These are phyloP conservation scores for Sepioteuthis lessoniana DNA, from an alignment of 2,888 invertebrate genomes.

Conservation along the genomic window DNA sequence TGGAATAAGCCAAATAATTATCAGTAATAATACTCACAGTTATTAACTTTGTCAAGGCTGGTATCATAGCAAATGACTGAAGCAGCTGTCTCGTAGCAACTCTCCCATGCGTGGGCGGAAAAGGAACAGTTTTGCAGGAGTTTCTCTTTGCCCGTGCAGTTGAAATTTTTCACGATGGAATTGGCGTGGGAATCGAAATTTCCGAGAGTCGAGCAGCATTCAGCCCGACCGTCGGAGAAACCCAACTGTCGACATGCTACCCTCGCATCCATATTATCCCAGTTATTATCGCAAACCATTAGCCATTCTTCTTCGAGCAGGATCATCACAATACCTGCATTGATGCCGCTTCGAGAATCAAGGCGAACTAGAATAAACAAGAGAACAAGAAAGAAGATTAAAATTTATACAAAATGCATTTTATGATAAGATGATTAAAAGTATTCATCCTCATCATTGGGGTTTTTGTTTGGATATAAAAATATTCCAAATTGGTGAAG, in stretches of 20 bases:
- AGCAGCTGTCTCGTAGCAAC: slow-evolving; percentile 55
- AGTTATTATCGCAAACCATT: slow-evolving; percentile 61
- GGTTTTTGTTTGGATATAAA: too few species aligned
- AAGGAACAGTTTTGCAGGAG: slow-evolving; percentile 51
- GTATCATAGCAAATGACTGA: slow-evolving; percentile 62
- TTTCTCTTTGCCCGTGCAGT: slow-evolving; percentile 52
- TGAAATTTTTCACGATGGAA: slow-evolving; percentile 50
- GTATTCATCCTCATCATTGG: too few species aligned
- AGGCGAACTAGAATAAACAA: slow-evolving; percentile 34
- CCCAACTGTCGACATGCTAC: slow-evolving; percentile 61
- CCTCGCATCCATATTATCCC: slow-evolving; percentile 61
- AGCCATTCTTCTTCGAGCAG: slow-evolving; percentile 57
- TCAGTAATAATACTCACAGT: slow-evolving; percentile 57
- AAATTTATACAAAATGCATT: too few species aligned
- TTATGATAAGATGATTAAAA: too few species aligned
- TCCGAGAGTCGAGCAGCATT: slow-evolving; percentile 58
- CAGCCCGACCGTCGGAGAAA: slow-evolving; percentile 53
- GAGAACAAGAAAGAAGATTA: background rate
- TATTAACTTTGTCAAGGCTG: slow-evolving; percentile 56
- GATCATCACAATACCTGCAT: slow-evolving; percentile 55
- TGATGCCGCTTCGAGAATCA: slow-evolving; percentile 50
- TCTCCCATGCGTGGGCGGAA: slow-evolving; percentile 49
- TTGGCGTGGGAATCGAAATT: slow-evolving; percentile 42
- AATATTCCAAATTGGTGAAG: too few species aligned
- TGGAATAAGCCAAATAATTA: too few species aligned